Evolutionary conservation across 2,113 vertebrate genomes (phyloP).

Genomic region (Geothlypis trichas): DNA sequence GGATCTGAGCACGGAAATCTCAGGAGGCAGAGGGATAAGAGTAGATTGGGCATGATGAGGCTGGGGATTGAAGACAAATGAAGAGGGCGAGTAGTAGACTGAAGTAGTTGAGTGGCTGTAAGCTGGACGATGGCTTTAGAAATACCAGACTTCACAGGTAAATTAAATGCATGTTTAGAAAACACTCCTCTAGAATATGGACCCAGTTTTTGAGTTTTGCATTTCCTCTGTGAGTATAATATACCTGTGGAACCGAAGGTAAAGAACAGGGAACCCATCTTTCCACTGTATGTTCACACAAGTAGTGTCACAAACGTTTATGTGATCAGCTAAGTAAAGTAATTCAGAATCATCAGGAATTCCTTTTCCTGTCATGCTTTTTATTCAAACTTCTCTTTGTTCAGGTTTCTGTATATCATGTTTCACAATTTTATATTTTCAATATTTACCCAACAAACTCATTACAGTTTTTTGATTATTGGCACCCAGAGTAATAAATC

Average conservation of each 20-base stretch:
- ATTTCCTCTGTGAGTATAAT: not conserved
- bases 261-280: not conserved
- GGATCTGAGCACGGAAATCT: not conserved
- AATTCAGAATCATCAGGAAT: not conserved
- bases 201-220: not conserved
- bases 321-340: not conserved
- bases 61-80: not conserved
- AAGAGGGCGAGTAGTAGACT: not conserved
- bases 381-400: not conserved
- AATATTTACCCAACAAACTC: not conserved
- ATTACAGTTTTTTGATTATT: not conserved
- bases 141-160: not conserved
- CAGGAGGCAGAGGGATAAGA: not conserved
- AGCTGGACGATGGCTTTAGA: not conserved
- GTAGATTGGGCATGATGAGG: not conserved
- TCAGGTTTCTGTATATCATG: not conserved
- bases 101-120: not conserved
- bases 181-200: not conserved
- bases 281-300: fast-evolving
- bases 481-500: not conserved
- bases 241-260: not conserved
- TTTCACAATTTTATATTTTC: not conserved
- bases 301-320: not conserved
- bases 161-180: not conserved
- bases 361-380: not conserved